Base-by-base conservation (phyloP, 2,888 invertebrate genomes). In the Tenthredo notha region DNA sequence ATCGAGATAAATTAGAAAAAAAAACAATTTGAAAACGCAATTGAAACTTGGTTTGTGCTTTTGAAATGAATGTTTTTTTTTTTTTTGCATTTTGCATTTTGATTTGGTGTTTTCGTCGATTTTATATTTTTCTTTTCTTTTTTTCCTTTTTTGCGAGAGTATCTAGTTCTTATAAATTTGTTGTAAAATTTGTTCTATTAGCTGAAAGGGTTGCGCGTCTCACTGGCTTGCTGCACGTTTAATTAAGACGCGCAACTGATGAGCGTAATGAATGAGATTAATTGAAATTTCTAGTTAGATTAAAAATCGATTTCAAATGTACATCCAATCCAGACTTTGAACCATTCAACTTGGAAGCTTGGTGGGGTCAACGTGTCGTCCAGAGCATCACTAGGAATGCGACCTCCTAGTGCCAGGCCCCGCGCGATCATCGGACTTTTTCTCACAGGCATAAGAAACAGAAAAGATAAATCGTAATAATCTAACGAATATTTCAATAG, bases 301-400 rank as follows among this genome's bases (percentile, higher is more conserved):
- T 50, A 77, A 77, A 40, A 80, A 61, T 80, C 61, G 10, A 80
- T 80, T 37, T 25, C n/a, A 61, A n/a, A 40, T 61, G 15, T 54
- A n/a, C 43, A 18, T 80, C 61, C 95, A 91, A 78, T 86, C 58
- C 95, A 91, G 96, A 97, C 94, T 97, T 97, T 92, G 95, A 96
- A 92, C 97, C 97, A 12, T 97, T 97, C 92, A 96, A 97, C 93
- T 94, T 97, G 86, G 97, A 97, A 90, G 96, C 96, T 90, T 96
- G 96, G 94, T 97, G 97, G 96, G 96, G 95, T 25, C 95, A 96
- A 86, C 95, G 96, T 85, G 93, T 96, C 87, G 95, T 96, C 84
- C 96, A 96, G 93, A 96, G 95, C 92, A 95, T 96, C 89, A 95
- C 92, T 72, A 90, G 93, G 86, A 93, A 93, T 87, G 86, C 92